These are phyloP conservation scores for Chrysocyon brachyurus DNA, from an alignment of 2,797 vertebrate genomes.

Conservation along the genomic window DNA sequence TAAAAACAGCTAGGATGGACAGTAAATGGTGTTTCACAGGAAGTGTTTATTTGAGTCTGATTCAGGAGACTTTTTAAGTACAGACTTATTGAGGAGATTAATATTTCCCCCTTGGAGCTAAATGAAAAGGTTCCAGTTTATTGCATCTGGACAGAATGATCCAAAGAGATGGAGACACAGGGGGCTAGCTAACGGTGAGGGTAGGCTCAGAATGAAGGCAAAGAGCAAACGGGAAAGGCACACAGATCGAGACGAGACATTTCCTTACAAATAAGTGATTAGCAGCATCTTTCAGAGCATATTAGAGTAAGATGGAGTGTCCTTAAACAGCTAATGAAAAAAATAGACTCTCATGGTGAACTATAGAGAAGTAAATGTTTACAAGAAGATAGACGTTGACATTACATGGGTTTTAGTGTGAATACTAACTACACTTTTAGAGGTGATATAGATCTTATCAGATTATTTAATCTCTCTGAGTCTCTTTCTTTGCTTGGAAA, in stretches of 20 bases:
- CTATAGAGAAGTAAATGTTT: neutral
- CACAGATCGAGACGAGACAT: neutral
- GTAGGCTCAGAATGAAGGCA: neutral
- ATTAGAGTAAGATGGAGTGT: neutral
- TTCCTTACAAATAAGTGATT: neutral
- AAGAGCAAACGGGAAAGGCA: neutral
- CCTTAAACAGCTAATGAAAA: neutral
- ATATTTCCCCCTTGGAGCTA: neutral
- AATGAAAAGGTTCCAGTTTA: neutral
- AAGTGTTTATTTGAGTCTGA: neutral
- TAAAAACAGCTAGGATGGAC: neutral
- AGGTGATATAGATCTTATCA: constrained; percentile 10
- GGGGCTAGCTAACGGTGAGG: neutral
- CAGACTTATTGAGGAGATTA: neutral
- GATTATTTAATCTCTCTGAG: neutral
- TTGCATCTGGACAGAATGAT: neutral
- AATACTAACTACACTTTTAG: neutral
- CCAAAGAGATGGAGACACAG: neutral
- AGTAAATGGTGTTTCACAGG: neutral
- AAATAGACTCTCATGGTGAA: neutral
- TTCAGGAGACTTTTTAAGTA: neutral
- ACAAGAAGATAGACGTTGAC: neutral
- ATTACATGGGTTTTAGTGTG: neutral
- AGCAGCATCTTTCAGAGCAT: neutral
- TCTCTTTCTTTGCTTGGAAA: neutral